A percentile compares a stretch with the other conserved stretches of the same genome.
phyloP scores from a whole-genome alignment of 2,113 vertebrate genomes.

The Notothenia rossii region DNA sequence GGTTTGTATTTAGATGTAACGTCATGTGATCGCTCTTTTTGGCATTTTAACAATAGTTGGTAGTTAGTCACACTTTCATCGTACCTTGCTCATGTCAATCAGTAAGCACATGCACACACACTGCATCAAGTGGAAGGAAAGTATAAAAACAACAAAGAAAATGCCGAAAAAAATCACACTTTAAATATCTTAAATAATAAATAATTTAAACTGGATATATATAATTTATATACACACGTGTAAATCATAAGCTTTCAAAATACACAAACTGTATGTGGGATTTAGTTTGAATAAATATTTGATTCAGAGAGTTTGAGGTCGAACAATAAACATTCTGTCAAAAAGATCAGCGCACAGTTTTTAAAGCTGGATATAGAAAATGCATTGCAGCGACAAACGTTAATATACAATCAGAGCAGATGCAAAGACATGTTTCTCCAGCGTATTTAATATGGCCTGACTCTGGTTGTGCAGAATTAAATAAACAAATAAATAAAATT shows the following conservation, averaged over 20 bases:
- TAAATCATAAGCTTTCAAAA: neutral
- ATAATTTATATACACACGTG: constrained; percentile 31
- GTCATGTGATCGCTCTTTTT: too few relatives aligned
- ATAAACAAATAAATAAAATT: neutral
- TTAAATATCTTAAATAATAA: constrained; percentile 26
- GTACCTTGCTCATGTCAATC: too few relatives aligned
- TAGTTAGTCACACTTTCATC: too few relatives aligned
- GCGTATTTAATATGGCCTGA: neutral
- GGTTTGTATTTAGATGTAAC: too few relatives aligned
- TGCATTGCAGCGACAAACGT: neutral
- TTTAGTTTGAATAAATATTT: constrained; percentile 31
- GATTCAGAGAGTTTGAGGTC: neutral
- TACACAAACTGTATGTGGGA: neutral
- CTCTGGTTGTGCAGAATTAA: neutral
- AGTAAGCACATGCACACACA: too few relatives aligned
- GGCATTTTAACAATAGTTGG: too few relatives aligned
- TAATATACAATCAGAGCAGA: constrained; percentile 4
- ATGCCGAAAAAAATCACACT: neutral
- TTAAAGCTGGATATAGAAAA: constrained; percentile 30
- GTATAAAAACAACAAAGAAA: neutral
- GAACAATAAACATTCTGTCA: constrained; percentile 1
- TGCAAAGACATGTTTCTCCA: neutral
- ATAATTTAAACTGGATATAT: constrained; percentile 26
- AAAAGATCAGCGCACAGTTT: neutral
- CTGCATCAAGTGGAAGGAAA: too few relatives aligned